A percentile compares a stretch with the other conserved stretches of the same genome.
Conservation (phyloP, 2,797 vertebrate genomes). For the Pitangus sulphuratus region DNA sequence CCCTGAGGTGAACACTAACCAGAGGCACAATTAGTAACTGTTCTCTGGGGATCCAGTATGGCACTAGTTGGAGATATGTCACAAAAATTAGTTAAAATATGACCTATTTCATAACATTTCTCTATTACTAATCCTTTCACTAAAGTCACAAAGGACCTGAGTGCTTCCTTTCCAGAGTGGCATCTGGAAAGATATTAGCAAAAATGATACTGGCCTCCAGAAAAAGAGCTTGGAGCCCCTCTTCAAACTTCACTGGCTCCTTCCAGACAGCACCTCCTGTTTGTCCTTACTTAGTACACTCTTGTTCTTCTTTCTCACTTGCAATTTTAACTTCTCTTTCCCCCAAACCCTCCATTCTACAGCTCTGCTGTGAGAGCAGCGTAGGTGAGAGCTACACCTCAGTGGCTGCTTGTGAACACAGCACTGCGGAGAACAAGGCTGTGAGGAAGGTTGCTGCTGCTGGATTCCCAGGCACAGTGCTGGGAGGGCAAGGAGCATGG, state of each 20-base stretch:
- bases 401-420: background rate
- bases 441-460: background rate
- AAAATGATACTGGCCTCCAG: background rate
- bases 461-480: background rate
- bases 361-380: background rate
- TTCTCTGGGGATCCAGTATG: background rate
- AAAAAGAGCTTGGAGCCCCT: background rate
- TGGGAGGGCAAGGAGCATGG: background rate
- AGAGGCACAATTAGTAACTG: background rate
- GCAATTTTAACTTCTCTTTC: background rate
- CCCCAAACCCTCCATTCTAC: background rate
- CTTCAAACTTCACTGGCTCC: background rate
- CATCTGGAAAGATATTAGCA: background rate
- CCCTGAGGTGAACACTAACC: background rate
- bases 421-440: background rate
- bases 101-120: background rate
- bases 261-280: background rate
- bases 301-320: background rate
- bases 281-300: background rate
- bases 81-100: background rate
- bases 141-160: background rate
- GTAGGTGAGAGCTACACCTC: background rate
- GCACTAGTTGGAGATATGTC: background rate
- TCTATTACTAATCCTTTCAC: background rate
- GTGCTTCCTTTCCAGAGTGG: background rate